Conservation (phyloP, 2,888 invertebrate genomes). For the Ichneumon xanthorius region DNA sequence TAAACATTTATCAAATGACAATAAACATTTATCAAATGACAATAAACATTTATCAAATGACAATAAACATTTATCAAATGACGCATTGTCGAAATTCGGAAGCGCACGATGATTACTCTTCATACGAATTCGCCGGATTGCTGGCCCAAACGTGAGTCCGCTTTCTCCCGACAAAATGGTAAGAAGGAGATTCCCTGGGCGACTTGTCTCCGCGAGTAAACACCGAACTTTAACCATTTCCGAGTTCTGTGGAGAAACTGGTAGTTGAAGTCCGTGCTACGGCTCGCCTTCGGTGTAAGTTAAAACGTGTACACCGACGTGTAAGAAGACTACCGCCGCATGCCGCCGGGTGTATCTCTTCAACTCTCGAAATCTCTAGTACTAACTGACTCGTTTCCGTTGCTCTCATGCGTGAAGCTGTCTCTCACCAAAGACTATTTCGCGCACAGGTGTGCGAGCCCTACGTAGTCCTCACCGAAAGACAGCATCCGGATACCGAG, state of each 20-base stretch:
- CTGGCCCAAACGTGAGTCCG: not conserved
- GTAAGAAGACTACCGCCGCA: not conserved
- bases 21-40: no score
- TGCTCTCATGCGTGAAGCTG: constrained; percentile 7
- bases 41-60: no score
- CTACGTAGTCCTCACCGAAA: not conserved
- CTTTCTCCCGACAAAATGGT: not conserved
- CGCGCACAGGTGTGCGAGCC: not conserved
- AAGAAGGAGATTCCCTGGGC: constrained; percentile 6
- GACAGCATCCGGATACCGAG: not conserved
- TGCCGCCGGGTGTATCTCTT: constrained; percentile 7
- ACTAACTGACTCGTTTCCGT: constrained; percentile 26
- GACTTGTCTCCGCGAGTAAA: constrained; percentile 17
- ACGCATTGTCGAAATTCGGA: not conserved
- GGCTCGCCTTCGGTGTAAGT: constrained; percentile 29
- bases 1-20: no score
- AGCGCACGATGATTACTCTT: not conserved
- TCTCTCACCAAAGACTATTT: not conserved
- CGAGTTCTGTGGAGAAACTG: constrained; percentile 25
- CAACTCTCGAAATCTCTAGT: constrained; percentile 34
- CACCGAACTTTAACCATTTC: constrained; percentile 43
- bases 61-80: no score
- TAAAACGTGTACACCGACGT: constrained; percentile 27
- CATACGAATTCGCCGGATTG: not conserved
- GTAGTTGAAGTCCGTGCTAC: not conserved